Base-by-base conservation (phyloP, 2,113 vertebrate genomes). In the Piprites chloris region DNA sequence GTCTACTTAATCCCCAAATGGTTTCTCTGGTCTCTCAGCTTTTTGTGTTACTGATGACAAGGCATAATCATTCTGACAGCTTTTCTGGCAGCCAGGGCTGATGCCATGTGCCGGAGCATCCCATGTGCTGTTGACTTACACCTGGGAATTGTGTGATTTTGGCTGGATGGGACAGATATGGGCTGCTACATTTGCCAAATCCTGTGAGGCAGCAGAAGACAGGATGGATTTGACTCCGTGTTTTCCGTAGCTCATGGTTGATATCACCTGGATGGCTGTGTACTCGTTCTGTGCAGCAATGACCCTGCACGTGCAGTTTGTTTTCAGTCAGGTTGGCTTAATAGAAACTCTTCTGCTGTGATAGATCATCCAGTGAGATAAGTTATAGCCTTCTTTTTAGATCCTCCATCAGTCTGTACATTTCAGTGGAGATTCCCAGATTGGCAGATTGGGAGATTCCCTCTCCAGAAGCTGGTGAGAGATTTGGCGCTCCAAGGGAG, bases 1-100 rank as follows among this genome's bases (percentile, higher is more conserved):
- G 6, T 89, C 84, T 75, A 11, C 62, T 68, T 89, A 95, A 92
- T 89, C 87, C 65, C 53, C 3, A 85, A 85, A 78, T 87, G 58
- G 41, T 65, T 92, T 68, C 22, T 78, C 41, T 87, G 52, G 39
- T 89, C 18, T 95, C 49, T 76, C 41, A 82, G 46, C 32, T 53
- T 82, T 58, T 68, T 61, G 9, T 35, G 52, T 71, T 55, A 44
- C 37, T 46, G 52, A 75, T 33, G 37, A 75, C 52, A 84, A 50
- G 73, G 32, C 50, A 41, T 30, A 39, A 24, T 35, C 27, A 49
- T 74, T 62, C 62, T 87, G 76, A 56, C 73, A 78, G 58, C 27
- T 79, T 79, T 92, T 68, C 44, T 79, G 85, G 71, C 58, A 85
- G 58, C 28, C 68, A 50, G 47, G 30, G 47, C 63, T 62, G 69